Evolutionary conservation across 2,113 vertebrate genomes (phyloP).

Genomic region (Bujurquina vittata): DNA sequence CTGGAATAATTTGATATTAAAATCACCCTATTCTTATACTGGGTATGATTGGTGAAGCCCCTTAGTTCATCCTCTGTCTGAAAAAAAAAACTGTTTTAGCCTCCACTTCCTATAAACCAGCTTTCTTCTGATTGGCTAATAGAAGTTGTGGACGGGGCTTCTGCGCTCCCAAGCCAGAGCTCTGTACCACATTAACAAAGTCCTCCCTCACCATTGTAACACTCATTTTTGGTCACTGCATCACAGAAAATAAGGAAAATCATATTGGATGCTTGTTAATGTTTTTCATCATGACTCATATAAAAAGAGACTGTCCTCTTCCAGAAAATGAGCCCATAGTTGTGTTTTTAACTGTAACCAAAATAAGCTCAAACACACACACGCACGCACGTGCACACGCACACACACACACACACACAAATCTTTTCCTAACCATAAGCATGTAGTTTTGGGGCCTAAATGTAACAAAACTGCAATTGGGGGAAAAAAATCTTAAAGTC

Average conservation of each 20-base stretch:
- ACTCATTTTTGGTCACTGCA: background rate
- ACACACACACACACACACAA: too few relatives aligned
- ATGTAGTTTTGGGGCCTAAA: background rate
- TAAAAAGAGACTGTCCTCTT: background rate
- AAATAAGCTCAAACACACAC: too few relatives aligned
- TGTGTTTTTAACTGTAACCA: too few relatives aligned
- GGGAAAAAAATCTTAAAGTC: too few relatives aligned
- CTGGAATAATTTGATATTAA: background rate
- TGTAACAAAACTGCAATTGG: background rate
- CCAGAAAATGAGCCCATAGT: background rate
- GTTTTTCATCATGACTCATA: background rate
- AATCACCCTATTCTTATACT: background rate
- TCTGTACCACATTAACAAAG: background rate
- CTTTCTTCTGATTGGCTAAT: background rate
- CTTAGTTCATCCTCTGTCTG: background rate
- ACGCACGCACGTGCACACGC: too few relatives aligned
- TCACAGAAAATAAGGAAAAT: background rate
- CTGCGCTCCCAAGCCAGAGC: background rate
- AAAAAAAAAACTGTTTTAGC: too few relatives aligned
- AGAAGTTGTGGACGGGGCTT: background rate
- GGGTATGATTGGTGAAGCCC: background rate
- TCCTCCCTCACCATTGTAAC: background rate
- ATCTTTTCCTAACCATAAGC: background rate
- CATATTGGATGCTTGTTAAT: background rate
- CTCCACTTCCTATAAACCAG: too few relatives aligned